Evolutionary conservation across 2,888 invertebrate genomes (phyloP), one percentile per base, ranked within the genome.

Genomic region (Lottia gigantea): DNA sequence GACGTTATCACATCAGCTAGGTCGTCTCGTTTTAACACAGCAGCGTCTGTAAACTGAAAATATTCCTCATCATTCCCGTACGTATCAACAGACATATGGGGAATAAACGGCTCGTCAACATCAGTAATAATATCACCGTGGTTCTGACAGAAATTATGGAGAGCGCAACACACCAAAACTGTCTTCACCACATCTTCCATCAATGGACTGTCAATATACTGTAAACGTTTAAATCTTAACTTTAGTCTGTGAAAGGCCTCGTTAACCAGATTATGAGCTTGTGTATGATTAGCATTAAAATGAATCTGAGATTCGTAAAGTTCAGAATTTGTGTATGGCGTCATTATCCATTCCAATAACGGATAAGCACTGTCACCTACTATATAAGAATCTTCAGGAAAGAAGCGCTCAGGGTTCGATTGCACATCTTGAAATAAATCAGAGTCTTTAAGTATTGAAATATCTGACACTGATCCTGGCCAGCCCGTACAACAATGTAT

Each of bases 401-500:
- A 74, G 46, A 66, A 71, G 6, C 55, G 46, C 8, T 26, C 26
- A 16, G 62, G 64, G 23, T 71, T 46, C 15, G 46, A 26, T 15
- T 26, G 19, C 14, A 67, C 69, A 65, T 74, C 71, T 45, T 31
- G 64, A 49, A 69, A 67, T 14, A 74, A 62, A 55, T 74, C 74
- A 0, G 71, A 74, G 64, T 74, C 74, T 47, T 67, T 62, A 26
- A 74, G 46, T 25, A 74, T 69, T 25, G 62, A 65, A 15, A 61
- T 46, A 49, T 71, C 74, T 23, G 67, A 62, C 45, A 74, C 49
- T 16, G 71, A 74, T 14, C 74, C 74, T 14, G 74, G 74, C 74
- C 74, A 74, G 1, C 74, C 74, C 0, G 74, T 74, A 62, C 67
- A 74, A 63, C 71, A 69, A 69, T 74, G 74, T 23, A 74, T 66